phyloP scores from a whole-genome alignment of 2,888 invertebrate genomes.

The Epicampocera succincta region DNA sequence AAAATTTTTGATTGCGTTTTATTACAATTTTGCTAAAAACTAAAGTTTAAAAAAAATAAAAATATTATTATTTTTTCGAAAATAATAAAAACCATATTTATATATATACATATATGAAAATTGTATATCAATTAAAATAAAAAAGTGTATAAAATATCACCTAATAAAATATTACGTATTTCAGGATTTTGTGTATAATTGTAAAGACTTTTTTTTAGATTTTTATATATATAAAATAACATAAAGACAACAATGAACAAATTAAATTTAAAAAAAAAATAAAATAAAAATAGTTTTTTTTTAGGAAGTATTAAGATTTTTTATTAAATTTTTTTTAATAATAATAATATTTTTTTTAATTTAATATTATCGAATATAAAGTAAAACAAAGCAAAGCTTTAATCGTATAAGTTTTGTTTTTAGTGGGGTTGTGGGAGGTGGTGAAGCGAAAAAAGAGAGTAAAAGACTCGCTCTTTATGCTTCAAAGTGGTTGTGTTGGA shows the following conservation, averaged over 20 bases:
- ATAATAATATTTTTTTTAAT: constrained; percentile 37
- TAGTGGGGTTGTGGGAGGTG: neutral
- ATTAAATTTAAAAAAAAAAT: constrained; percentile 69
- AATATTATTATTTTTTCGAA: constrained; percentile 58
- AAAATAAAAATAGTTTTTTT: constrained; percentile 56
- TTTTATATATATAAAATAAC: constrained; percentile 71
- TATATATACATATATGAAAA: constrained; percentile 56
- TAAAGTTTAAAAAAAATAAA: constrained; percentile 74
- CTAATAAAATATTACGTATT: constrained; percentile 69
- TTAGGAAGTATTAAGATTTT: constrained; percentile 67
- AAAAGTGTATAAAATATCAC: constrained; percentile 79
- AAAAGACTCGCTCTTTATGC: neutral
- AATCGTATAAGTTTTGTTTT: constrained; percentile 69
- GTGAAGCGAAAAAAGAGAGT: neutral
- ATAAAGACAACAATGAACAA: constrained; percentile 77
- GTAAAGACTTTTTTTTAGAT: constrained; percentile 69
- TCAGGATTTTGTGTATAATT: constrained; percentile 65
- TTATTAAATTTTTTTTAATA: constrained; percentile 49
- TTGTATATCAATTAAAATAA: constrained; percentile 75
- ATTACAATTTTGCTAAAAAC: constrained; percentile 82
- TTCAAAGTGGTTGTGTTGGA: neutral
- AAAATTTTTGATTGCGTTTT: constrained; percentile 76
- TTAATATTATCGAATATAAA: constrained; percentile 59
- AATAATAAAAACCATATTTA: constrained; percentile 63
- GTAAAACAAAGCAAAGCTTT: constrained; percentile 73